phyloP scores from a whole-genome alignment of 2,888 invertebrate genomes.

The Fragum sueziense region DNA sequence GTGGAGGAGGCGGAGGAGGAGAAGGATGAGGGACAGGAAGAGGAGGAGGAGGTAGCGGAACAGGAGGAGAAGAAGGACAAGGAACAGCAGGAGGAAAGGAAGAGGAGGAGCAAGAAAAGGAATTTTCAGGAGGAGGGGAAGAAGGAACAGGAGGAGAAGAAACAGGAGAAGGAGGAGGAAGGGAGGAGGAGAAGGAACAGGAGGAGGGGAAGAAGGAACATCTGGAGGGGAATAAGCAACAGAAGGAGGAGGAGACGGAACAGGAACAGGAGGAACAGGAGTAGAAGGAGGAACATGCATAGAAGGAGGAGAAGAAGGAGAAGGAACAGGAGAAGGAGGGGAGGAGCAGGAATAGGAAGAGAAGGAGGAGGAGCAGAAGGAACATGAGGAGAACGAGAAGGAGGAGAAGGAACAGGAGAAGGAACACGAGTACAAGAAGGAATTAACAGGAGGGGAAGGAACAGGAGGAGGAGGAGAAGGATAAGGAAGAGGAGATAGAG shows the following conservation, averaged over 20 bases:
- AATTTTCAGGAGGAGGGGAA: no score
- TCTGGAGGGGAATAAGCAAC: not conserved
- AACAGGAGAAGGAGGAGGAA: no score
- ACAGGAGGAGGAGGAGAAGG: no score
- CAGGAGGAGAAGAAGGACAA: not conserved
- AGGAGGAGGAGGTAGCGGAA: not conserved
- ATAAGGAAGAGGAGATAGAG: no score
- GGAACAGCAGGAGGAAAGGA: not conserved
- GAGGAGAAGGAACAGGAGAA: not conserved
- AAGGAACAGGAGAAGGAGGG: not conserved
- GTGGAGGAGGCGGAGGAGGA: not conserved
- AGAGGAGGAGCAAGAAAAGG: no score
- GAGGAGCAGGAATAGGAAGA: not conserved
- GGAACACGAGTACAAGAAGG: no score
- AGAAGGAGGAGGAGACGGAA: conserved; percentile 49
- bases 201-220: not conserved
- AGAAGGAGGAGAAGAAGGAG: not conserved
- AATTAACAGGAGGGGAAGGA: no score
- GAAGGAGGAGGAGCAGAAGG: not conserved
- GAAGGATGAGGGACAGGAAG: not conserved
- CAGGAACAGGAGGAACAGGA: not conserved
- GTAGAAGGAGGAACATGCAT: not conserved
- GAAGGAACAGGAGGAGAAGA: no score
- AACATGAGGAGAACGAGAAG: not conserved
- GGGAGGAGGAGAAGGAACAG: no score